These are phyloP conservation scores for Sebastes itinus DNA, from an alignment of 2,797 vertebrate species.

Conservation along the genomic window DNA sequence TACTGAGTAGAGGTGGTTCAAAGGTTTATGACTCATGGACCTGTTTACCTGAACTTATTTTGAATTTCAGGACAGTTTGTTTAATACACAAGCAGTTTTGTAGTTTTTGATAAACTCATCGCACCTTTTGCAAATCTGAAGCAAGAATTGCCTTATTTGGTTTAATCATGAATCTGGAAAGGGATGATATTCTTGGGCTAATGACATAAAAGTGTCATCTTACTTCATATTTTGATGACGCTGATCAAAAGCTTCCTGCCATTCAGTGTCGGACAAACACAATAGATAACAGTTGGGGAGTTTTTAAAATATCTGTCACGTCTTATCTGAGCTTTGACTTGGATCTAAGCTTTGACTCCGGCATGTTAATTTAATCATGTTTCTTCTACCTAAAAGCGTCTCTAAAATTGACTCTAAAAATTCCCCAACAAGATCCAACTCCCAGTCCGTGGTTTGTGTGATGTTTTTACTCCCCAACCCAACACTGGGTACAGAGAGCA, in stretches of 20 bases:
- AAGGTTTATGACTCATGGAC: slow-evolving; percentile 3
- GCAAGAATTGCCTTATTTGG: not conserved
- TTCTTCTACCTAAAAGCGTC: not conserved
- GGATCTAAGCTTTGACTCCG: not conserved
- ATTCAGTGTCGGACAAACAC: not conserved
- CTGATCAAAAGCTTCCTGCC: not conserved
- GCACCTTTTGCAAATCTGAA: not conserved
- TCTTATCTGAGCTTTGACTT: not conserved
- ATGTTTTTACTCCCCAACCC: not conserved
- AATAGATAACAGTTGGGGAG: not conserved
- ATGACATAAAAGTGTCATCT: not conserved
- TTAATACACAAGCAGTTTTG: not conserved
- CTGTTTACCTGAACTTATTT: not conserved
- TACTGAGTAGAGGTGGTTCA: not conserved
- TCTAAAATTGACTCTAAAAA: not conserved
- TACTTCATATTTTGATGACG: not conserved
- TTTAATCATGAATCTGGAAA: not conserved
- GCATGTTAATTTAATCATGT: not conserved
- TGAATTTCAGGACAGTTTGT: not conserved
- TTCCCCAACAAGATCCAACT: not conserved
- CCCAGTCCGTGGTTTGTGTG: not conserved
- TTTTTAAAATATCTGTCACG: fast-evolving
- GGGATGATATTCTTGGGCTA: not conserved
- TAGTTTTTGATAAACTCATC: not conserved
- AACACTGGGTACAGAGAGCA: slow-evolving; percentile 30